Conservation (phyloP, 2,113 vertebrate species). For the Malurus elegans region DNA sequence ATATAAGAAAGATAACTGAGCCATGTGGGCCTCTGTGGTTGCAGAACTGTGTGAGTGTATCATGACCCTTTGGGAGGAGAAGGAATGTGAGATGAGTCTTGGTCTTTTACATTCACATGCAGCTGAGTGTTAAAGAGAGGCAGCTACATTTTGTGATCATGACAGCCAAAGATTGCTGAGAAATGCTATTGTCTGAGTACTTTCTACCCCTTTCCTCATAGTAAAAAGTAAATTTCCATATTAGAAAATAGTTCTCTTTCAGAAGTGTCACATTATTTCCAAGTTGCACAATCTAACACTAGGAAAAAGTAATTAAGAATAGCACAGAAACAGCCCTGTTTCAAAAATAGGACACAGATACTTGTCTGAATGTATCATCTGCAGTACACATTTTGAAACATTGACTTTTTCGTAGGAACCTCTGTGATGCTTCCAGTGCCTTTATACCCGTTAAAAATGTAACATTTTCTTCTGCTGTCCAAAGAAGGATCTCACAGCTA, state of each 20-base stretch:
- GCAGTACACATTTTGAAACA: not conserved
- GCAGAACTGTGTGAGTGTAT: not conserved
- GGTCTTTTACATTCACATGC: not conserved
- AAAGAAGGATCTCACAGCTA: conserved; percentile 6
- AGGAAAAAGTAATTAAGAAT: conserved; percentile 30
- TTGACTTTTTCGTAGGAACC: not conserved
- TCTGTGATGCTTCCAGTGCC: not conserved
- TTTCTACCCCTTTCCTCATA: not conserved
- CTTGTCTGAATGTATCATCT: not conserved
- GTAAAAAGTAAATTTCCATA: not conserved
- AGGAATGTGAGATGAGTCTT: not conserved
- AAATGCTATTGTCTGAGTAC: not conserved
- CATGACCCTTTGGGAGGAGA: not conserved
- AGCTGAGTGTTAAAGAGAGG: not conserved
- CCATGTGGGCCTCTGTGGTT: not conserved
- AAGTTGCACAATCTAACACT: not conserved
- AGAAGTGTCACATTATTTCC: not conserved
- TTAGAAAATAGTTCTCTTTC: conserved; percentile 1
- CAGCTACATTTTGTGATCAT: not conserved
- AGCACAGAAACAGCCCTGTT: not conserved
- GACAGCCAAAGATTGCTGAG: not conserved
- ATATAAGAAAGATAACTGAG: not conserved
- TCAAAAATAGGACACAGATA: not conserved
- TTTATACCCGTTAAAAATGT: not conserved
- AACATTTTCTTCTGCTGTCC: not conserved